Percentiles rank a stretch among this genome's conserved stretches.
phyloP scores from a whole-genome alignment of 2,113 vertebrate species.

The Tupaia tana region DNA sequence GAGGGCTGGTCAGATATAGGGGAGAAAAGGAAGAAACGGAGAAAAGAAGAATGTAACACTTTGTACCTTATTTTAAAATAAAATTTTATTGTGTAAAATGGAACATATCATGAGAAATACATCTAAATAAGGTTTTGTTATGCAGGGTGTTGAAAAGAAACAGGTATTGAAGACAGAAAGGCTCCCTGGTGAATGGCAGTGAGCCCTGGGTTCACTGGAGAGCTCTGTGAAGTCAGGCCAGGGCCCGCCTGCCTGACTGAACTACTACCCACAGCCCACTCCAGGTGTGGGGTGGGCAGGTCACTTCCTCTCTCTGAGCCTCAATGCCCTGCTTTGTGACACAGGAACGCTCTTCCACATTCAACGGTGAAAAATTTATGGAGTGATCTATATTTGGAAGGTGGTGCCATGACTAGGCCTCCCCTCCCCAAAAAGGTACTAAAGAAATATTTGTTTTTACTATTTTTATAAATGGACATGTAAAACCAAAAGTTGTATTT shows the following conservation, averaged over 20 bases:
- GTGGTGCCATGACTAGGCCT: not conserved
- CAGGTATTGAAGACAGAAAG: not conserved
- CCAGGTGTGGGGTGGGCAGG: accelerated
- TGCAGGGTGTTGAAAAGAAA: not conserved
- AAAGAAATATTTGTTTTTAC: not conserved
- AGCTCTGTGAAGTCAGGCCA: too few relatives aligned
- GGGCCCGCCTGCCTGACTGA: not conserved
- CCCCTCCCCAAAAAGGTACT: not conserved
- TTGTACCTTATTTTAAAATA: not conserved
- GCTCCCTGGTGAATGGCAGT: not conserved
- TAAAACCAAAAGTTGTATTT: not conserved
- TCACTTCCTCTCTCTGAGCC: not conserved
- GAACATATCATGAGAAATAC: not conserved
- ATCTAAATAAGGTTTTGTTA: not conserved
- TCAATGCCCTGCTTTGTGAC: not conserved
- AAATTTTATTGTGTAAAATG: not conserved
- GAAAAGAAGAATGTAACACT: not conserved
- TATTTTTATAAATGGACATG: not conserved
- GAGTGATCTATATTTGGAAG: not conserved
- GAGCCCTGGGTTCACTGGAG: not conserved
- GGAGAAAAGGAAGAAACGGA: not conserved
- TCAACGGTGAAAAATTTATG: not conserved
- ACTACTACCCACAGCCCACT: not conserved
- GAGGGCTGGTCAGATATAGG: not conserved
- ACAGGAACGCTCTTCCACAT: not conserved